Percentiles rank a stretch among this genome's conserved stretches.
Evolutionary conservation across 64 coral and sea anemone species (phyloP).

Genomic region (Dendronephthya gigantea): DNA sequence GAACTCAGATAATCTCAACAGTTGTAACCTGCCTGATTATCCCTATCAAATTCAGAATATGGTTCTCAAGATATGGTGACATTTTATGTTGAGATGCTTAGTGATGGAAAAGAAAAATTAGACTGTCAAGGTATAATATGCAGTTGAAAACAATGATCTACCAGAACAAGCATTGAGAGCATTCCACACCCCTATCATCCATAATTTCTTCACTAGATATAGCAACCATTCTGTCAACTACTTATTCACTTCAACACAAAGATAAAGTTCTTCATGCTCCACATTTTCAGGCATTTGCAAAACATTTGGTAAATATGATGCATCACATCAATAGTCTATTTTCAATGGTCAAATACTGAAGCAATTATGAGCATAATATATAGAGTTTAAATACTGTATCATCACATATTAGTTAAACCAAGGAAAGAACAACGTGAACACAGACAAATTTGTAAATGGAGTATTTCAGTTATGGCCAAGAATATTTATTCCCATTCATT

Average conservation of each 20-base stretch:
- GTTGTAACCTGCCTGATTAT: not conserved
- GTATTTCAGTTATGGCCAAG: not conserved
- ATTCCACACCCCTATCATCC: too few species aligned
- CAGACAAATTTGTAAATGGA: not conserved
- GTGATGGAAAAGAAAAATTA: not conserved
- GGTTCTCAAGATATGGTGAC: not conserved
- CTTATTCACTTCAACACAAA: not conserved
- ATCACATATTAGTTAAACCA: not conserved
- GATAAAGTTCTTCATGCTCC: not conserved
- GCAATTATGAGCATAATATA: too few species aligned
- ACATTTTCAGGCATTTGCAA: not conserved
- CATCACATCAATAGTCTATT: not conserved
- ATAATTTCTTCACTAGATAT: not conserved
- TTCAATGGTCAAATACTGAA: too few species aligned
- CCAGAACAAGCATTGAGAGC: too few species aligned
- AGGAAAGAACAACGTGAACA: not conserved
- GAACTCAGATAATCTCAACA: not conserved
- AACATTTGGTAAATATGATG: not conserved
- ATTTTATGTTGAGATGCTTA: not conserved
- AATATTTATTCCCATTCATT: conserved; percentile 3
- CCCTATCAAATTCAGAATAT: not conserved
- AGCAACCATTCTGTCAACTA: not conserved
- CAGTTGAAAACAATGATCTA: not conserved
- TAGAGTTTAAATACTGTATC: not conserved
- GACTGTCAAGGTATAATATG: not conserved